Evolutionary conservation across 2,113 vertebrate genomes (phyloP), one percentile per base, ranked within the genome.

Genomic region (Leucoraja erinaceus): DNA sequence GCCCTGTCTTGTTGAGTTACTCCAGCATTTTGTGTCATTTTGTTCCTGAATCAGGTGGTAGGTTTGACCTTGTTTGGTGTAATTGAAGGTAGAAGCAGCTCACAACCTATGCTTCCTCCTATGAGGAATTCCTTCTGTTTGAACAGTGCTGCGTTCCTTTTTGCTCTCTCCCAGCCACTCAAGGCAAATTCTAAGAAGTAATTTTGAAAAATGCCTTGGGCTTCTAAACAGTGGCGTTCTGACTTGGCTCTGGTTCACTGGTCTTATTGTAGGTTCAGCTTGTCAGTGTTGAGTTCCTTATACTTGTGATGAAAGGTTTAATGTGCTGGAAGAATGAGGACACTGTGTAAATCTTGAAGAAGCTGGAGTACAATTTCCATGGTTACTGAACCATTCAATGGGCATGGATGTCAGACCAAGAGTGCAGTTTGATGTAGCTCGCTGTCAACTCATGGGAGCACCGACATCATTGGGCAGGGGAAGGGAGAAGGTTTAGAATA

Each of bases 291-390:
- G 4, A 9, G 88, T 90, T 90, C 22, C 33, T 90, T 90, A 70
- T 72, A 31, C 33, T 25, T 90, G 66, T 3, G 70, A 38, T 66
- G 88, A 90, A 70, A 47, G 66, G 31, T 90, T 90, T 66, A 90
- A 70, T 70, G 9, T 70, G 1, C 66, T 90, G 88, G 8, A 70
- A 66, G 20, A 90, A 90, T 47, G 33, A 38, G 88, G 66, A 33
- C n/a, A 18, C 59, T 20, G 61, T 68, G 31, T 33, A 66, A 47
- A 72, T 86, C 54, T 28, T 20, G 66, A 90, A 38, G 68, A 33
- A n/a, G n/a, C n/a, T 33, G 61, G 88, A 90, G 88, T 70, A 33
- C 20, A 11, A 70, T 70, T 70, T 70, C 88, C 88, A 90, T 72
- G 88, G 88, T 90, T 90, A 90, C 88, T 33, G 86, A 90, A 38